phyloP scores from a whole-genome alignment of 2,113 vertebrate species.

The Onychorhynchus coronatus region DNA sequence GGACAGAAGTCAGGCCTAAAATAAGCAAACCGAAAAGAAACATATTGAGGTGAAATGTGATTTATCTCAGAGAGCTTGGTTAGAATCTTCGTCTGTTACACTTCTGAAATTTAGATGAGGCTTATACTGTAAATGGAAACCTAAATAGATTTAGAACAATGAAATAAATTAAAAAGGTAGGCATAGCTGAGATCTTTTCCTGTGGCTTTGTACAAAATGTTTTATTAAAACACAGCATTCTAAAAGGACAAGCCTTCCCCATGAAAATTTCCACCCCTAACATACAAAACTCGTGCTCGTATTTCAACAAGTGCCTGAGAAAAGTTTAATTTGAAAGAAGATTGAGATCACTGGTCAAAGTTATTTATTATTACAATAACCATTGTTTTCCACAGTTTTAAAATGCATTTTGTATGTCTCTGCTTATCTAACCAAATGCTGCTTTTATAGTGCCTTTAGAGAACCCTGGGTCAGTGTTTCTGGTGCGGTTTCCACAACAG shows the following conservation, averaged over 20 bases:
- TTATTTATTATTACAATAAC: not conserved
- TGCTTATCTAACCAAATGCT: conserved; percentile 19
- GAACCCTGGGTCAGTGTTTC: conserved; percentile 22
- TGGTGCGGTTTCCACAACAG: conserved; percentile 55
- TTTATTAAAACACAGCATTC: not conserved
- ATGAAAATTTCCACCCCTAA: not conserved
- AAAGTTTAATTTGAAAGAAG: not conserved
- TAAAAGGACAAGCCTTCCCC: not conserved
- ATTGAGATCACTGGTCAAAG: not conserved
- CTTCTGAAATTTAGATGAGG: not conserved
- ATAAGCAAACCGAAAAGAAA: not conserved
- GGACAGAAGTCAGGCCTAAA: conserved; percentile 80
- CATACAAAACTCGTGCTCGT: not conserved
- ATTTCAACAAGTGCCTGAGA: not conserved
- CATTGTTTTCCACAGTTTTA: not conserved
- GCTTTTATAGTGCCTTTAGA: conserved; percentile 19
- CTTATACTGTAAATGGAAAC: not conserved
- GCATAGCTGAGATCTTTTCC: not conserved
- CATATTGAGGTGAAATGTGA: not conserved
- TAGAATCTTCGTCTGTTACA: not conserved
- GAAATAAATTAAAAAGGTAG: not conserved
- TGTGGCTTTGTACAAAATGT: not conserved
- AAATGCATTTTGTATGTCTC: not conserved
- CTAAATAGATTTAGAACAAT: not conserved
- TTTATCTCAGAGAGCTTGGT: not conserved